Evolutionary conservation across 2,888 invertebrate species (phyloP), one percentile per base, ranked within the genome.

Genomic region (Syrphus vitripennis): DNA sequence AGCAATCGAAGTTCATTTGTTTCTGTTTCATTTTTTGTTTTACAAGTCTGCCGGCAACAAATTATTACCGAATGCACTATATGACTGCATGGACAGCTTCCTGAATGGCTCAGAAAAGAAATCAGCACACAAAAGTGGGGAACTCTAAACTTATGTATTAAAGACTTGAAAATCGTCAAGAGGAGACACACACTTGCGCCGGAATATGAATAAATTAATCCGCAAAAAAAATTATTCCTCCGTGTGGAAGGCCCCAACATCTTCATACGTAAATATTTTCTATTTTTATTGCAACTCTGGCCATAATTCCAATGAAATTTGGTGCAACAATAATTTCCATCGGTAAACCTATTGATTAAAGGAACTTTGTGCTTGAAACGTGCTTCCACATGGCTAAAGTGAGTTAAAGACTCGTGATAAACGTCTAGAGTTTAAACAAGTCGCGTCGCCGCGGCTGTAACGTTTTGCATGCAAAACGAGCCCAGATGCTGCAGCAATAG

Each of bases 331-430:
- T 82, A 72, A 77, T 82, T 84, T 81, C n/a, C 69, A 53, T 86
- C 72, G 50, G 82, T 74, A 86, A 82, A 77, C 86, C 86, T 70
- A 82, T 86, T 86, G 74, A 82, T 86, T 86, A 82, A 63, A 78
- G 81, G 77, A 78, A 81, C 77, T 86, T 77, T 72, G 81, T 48
- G 84, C 79, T 70, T 50, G 81, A 81, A 75, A 82, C 86, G 86
- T 82, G 86, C 86, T 86, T 86, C 69, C 72, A 76, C 72, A 50
- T 37, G 69, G 69, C 63, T 74, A 70, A 78, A 69, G 50, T 65
- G 69, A 74, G 84, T 71, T 77, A 70, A 74, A 82, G 53, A 74
- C 69, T 81, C 86, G 82, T 78, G 82, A 86, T 86, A 82, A 86
- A 86, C 86, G 86, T 82, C 74, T 65, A 12, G 45, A 65, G 45